These are phyloP conservation scores for Biston stratarius DNA, from an alignment of 2,888 invertebrate genomes.

Conservation along the genomic window DNA sequence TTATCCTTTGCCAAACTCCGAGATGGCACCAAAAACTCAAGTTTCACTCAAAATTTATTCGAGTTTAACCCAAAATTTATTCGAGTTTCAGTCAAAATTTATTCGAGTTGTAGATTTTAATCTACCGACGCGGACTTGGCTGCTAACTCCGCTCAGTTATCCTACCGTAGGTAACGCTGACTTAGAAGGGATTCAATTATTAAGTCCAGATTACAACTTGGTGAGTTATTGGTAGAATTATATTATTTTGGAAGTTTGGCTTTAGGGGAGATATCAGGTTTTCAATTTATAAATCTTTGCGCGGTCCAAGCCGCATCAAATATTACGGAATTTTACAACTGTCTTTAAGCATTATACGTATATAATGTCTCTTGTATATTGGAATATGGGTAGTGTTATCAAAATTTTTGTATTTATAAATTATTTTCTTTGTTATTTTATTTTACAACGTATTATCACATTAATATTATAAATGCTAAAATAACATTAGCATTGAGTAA, in stretches of 20 bases:
- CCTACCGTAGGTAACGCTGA: constrained; percentile 41
- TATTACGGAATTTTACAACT: neutral
- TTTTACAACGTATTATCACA: too few relatives aligned
- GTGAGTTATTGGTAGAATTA: constrained; percentile 42
- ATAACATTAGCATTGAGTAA: too few relatives aligned
- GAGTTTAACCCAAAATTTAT: constrained; percentile 24
- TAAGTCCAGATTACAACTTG: constrained; percentile 49
- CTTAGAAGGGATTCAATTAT: constrained; percentile 45
- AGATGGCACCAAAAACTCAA: constrained; percentile 20
- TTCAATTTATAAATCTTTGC: constrained; percentile 15
- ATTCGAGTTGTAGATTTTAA: constrained; percentile 48
- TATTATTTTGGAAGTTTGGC: constrained; percentile 32
- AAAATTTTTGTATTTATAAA: too few relatives aligned
- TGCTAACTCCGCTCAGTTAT: constrained; percentile 34
- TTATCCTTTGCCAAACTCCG: constrained; percentile 18
- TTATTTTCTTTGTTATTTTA: too few relatives aligned
- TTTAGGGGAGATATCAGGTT: constrained; percentile 26
- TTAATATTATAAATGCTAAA: too few relatives aligned
- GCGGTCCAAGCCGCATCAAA: neutral
- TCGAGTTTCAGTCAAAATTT: constrained; percentile 29
- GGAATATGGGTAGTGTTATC: too few relatives aligned
- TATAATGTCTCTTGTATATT: too few relatives aligned
- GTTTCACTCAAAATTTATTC: constrained; percentile 20
- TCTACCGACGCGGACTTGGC: constrained; percentile 38
- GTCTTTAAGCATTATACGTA: too few relatives aligned